Percentiles rank a stretch among this genome's conserved stretches.
These are phyloP conservation scores for Ctenomys sociabilis DNA, from an alignment of 2,113 vertebrate species.

Conservation along the genomic window DNA sequence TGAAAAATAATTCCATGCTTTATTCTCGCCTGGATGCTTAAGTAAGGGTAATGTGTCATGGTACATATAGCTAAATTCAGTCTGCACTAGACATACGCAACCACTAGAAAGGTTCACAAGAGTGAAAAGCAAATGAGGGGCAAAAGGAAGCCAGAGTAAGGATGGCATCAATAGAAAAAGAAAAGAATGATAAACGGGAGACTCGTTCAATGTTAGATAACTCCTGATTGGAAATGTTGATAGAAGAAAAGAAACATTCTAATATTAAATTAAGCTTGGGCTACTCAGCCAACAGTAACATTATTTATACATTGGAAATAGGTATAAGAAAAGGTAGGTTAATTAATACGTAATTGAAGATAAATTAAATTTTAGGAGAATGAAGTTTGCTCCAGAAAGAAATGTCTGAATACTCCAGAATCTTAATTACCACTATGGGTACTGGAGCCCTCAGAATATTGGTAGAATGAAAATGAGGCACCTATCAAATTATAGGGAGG, in stretches of 20 bases:
- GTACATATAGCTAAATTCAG: not conserved
- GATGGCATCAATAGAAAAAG: not conserved
- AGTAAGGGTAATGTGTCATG: not conserved
- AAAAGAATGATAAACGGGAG: not conserved
- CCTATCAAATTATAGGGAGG: not conserved
- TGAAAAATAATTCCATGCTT: not conserved
- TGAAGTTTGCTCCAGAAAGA: constrained; percentile 16
- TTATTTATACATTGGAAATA: not conserved
- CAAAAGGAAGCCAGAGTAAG: not conserved
- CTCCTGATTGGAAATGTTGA: not conserved
- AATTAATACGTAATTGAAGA: constrained; percentile 13
- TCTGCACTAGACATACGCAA: not conserved
- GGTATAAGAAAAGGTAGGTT: not conserved
- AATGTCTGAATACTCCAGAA: not conserved
- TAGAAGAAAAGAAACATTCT: not conserved
- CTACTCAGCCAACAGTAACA: not conserved
- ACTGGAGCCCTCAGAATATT: not conserved
- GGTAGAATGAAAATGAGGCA: not conserved
- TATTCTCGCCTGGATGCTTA: not conserved
- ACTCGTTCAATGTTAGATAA: not conserved
- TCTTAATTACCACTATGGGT: not conserved
- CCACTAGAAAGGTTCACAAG: not conserved
- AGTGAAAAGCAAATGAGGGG: not conserved
- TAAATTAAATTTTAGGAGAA: constrained; percentile 4
- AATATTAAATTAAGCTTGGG: not conserved